Evolutionary conservation across 2,888 invertebrate genomes (phyloP), one percentile per base, ranked within the genome.

Genomic region (Melanophora roralis): DNA sequence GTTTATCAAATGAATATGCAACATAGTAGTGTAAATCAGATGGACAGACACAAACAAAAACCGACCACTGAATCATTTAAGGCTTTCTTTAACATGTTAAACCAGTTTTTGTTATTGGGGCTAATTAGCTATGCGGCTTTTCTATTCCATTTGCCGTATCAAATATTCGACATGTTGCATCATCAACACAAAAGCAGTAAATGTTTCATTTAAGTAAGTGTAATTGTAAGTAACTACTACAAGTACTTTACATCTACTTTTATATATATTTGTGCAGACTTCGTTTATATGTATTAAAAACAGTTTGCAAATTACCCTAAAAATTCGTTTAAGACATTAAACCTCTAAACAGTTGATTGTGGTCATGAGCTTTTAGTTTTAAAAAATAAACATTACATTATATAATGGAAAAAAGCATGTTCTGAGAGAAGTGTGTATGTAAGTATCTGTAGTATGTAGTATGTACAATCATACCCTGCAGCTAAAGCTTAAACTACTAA

Each of bases 61-160:
- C 38, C 38, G 16, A 72, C 34, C 34, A 59, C 36, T 65, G 59
- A 43, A 60, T 32, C 71, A 73, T 49, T 60, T 68, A 49, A 64
- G 47, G 64, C 49, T 59, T 73, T 51, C 53, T 55, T 38, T 27
- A 49, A 49, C 49, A 62, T 78, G 62, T 53, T 72, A 74, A 77
- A 72, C 67, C 65, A 47, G 55, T 57, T 43, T 59, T 53, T 45
- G 45, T 68, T 76, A 53, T 34, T 79, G 67, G 72, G 32, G 67
- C 60, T 76, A 57, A 79, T 78, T 81, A 80, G 75, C 77, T 75
- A 74, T 81, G 79, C 78, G 81, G 76, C 77, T 81, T 82, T 82
- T 75, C 82, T 80, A 82, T 81, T 82, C 78, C 81, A 83, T 83
- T 83, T 81, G 81, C 72, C 69, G 89, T 88, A 49, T 74, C 68